These are phyloP conservation scores for Xestia ashworthii DNA, from an alignment of 2,888 invertebrate species.

Conservation along the genomic window DNA sequence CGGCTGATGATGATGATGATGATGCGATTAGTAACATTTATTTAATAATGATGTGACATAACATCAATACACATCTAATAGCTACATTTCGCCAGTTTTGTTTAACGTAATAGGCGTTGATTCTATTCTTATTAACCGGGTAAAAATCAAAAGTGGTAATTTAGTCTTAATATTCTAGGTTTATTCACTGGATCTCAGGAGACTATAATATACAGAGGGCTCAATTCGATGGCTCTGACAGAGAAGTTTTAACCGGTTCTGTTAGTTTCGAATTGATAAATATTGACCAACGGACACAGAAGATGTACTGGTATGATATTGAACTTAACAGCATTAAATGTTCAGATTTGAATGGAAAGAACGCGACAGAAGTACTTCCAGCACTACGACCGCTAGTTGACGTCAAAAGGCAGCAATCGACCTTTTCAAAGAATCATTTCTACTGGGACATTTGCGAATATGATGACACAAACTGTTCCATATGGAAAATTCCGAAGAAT, in stretches of 20 bases:
- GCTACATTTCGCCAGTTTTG: not conserved
- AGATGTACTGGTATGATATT: not conserved
- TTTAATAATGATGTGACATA: not conserved
- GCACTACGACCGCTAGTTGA: not conserved
- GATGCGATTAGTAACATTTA: no score
- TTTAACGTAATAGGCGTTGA: not conserved
- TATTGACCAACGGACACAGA: constrained; percentile 1
- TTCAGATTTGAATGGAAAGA: not conserved
- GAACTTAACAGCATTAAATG: not conserved
- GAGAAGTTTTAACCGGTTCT: not conserved
- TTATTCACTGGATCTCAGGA: not conserved
- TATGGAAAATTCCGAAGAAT: not conserved
- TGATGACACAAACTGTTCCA: constrained; percentile 51
- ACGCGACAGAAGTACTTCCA: not conserved
- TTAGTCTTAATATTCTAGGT: not conserved
- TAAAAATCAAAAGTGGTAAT: not conserved
- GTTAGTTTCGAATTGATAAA: not conserved
- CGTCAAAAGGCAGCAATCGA: no score
- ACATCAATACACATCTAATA: not conserved
- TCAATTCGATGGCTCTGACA: not conserved
- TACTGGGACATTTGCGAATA: constrained; percentile 68
- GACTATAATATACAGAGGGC: not conserved
- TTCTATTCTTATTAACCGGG: not conserved
- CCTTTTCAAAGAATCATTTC: not conserved
- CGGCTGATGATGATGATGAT: no score